phyloP scores from a whole-genome alignment of 1,140 invertebrate species.

The Platyscapa corneri region DNA sequence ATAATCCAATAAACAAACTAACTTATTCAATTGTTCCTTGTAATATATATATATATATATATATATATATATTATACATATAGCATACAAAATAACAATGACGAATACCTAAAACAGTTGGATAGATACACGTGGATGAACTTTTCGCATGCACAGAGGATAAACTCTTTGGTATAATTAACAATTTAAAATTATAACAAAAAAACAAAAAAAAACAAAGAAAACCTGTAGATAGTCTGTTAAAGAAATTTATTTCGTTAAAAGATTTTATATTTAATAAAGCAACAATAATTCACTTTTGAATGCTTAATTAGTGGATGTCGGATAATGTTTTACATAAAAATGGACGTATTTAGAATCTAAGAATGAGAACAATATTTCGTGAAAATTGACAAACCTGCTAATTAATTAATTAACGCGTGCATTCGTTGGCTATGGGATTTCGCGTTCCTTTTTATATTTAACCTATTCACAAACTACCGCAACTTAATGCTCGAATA shows the following conservation, averaged over 20 bases:
- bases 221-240: conserved; percentile 11
- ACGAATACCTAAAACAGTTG: background rate
- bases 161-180: conserved; percentile 9
- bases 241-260: background rate
- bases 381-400: background rate
- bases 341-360: background rate
- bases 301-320: background rate
- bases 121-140: background rate
- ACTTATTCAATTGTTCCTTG: conserved; percentile 9
- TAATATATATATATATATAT: conserved; percentile 16
- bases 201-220: too few species aligned
- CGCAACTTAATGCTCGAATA: background rate
- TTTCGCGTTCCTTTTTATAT: background rate
- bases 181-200: background rate
- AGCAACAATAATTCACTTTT: background rate
- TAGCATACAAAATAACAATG: conserved; percentile 14
- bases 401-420: background rate
- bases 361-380: background rate
- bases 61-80: conserved; percentile 14
- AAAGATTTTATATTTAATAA: background rate
- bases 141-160: conserved; percentile 7
- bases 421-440: conserved; percentile 1
- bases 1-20: background rate
- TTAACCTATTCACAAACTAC: background rate
- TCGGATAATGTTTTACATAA: background rate